Evolutionary conservation across 2,888 invertebrate species (phyloP).

Genomic region (Lumbricus terrestris): DNA sequence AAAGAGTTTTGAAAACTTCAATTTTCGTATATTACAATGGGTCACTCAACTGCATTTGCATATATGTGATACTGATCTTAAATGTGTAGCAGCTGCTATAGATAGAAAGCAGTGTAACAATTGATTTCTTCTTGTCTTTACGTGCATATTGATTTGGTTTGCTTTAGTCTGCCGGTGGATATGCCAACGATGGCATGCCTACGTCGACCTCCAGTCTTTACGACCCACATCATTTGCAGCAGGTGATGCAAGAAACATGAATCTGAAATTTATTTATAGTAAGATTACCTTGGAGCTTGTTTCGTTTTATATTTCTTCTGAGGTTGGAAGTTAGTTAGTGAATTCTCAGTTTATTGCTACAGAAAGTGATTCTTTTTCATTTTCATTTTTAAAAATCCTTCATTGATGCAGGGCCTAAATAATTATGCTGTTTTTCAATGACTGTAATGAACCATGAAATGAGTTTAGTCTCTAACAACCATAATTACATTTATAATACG

Average conservation of each 20-base stretch:
- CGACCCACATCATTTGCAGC: slow-evolving; percentile 35
- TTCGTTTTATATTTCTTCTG: not conserved
- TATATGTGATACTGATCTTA: not conserved
- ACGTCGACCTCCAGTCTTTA: slow-evolving; percentile 38
- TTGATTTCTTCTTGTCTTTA: not conserved
- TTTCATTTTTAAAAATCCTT: not conserved
- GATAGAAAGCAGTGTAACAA: too few relatives aligned
- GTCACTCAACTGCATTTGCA: not conserved
- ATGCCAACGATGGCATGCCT: slow-evolving; percentile 34
- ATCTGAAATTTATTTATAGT: not conserved
- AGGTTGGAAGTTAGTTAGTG: not conserved
- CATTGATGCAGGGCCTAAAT: too few relatives aligned
- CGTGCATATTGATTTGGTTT: not conserved
- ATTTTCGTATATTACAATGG: not conserved
- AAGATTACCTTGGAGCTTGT: not conserved
- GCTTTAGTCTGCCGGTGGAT: not conserved
- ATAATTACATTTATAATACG: too few relatives aligned
- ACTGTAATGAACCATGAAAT: not conserved
- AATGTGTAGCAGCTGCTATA: not conserved
- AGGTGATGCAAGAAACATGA: not conserved
- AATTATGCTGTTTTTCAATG: not conserved
- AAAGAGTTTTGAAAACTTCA: too few relatives aligned
- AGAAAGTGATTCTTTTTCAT: not conserved
- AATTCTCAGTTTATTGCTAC: not conserved
- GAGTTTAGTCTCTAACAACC: too few relatives aligned